phyloP scores from a whole-genome alignment of 2,888 invertebrate species.

The Ommatoiulus sabulosus region DNA sequence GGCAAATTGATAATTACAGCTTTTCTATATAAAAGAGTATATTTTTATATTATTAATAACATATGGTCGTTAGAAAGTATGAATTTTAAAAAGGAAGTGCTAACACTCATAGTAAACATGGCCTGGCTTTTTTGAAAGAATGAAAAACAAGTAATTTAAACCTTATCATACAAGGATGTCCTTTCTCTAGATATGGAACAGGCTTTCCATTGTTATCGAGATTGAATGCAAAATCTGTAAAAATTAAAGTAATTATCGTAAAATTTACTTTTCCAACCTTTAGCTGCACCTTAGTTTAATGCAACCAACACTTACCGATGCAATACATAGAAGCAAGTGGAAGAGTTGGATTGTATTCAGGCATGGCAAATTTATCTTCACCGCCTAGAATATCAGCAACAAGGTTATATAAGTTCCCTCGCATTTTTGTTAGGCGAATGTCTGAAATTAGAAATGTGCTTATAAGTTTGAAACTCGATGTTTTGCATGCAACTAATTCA shows the following conservation, averaged over 20 bases:
- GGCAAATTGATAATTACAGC: conserved; percentile 76
- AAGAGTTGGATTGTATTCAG: neutral
- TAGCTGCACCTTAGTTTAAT: neutral
- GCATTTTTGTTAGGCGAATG: conserved; percentile 30
- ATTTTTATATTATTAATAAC: neutral
- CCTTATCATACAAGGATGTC: no score
- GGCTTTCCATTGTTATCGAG: conserved; percentile 50
- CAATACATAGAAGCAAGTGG: conserved; percentile 5
- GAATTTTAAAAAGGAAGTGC: no score
- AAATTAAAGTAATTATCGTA: conserved; percentile 25
- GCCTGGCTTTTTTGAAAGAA: no score
- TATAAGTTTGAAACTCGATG: conserved; percentile 50
- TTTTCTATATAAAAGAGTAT: conserved; percentile 44
- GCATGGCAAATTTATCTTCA: conserved; percentile 13
- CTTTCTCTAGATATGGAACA: conserved; percentile 34
- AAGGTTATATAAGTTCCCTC: neutral
- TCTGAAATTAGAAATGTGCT: conserved; percentile 53
- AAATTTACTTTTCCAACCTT: neutral
- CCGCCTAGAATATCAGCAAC: conserved; percentile 54
- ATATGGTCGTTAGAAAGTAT: no score
- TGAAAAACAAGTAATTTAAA: no score
- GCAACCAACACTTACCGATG: conserved; percentile 1
- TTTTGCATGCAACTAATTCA: neutral
- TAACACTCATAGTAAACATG: no score
- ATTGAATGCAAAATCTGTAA: conserved; percentile 56